These are phyloP conservation scores for Parazoanthus swiftii DNA, from an alignment of 92 coral and sea anemone genomes.

Conservation along the genomic window DNA sequence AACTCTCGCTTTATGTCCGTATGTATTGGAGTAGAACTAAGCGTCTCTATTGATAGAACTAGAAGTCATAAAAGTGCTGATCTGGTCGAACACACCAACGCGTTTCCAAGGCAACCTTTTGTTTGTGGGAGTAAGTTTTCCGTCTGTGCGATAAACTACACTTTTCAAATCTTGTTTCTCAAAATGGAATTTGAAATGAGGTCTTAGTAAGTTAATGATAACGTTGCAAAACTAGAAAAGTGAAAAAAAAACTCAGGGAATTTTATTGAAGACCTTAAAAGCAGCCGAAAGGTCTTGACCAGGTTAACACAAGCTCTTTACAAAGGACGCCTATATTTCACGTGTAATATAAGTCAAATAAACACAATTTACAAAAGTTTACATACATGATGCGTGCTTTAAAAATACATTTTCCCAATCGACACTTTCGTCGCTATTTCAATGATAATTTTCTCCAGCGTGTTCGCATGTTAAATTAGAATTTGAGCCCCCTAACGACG, in stretches of 20 bases:
- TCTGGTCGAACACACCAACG: too few relatives aligned
- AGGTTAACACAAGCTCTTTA: not conserved
- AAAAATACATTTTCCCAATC: not conserved
- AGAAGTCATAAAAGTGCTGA: too few relatives aligned
- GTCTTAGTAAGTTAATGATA: not conserved
- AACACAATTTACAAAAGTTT: not conserved
- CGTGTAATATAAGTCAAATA: not conserved
- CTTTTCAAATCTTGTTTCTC: not conserved
- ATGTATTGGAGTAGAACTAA: not conserved
- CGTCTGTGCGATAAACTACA: not conserved
- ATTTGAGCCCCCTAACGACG: slow-evolving; percentile 13
- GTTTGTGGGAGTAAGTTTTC: slow-evolving; percentile 2
- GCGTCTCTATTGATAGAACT: not conserved
- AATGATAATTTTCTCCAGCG: not conserved
- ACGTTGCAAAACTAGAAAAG: not conserved
- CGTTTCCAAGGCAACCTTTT: slow-evolving; percentile 17
- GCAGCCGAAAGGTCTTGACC: not conserved
- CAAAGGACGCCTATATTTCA: not conserved
- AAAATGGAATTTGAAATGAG: not conserved
- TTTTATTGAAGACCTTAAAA: not conserved
- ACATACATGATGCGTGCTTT: not conserved
- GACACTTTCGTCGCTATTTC: not conserved
- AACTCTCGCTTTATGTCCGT: not conserved
- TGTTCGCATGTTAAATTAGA: not conserved
- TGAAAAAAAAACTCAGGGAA: not conserved